Percentiles rank a stretch among this genome's conserved stretches.
Conservation (phyloP, 2,888 invertebrate genomes). For the Pegoplata infirma region DNA sequence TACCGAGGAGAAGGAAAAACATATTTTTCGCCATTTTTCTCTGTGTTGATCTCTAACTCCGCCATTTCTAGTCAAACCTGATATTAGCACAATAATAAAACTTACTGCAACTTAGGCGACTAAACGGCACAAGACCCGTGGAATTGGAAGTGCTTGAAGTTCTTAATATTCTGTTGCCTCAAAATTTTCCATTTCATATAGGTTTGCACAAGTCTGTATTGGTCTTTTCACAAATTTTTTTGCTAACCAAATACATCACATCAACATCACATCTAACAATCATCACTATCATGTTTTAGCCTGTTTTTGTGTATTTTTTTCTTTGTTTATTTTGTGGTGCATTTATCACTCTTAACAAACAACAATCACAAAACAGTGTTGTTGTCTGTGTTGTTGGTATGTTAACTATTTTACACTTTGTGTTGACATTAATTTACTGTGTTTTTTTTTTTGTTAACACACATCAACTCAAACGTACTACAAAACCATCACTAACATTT, state of each 20-base stretch:
- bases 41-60: no score
- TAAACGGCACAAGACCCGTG: no score
- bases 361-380: slow-evolving; percentile 7
- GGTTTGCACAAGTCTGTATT: background rate
- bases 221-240: background rate
- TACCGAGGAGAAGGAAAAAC: no score
- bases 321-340: slow-evolving; percentile 72
- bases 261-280: slow-evolving; percentile 51
- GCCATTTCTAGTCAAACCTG: no score
- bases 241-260: slow-evolving; percentile 44
- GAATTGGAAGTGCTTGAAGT: no score
- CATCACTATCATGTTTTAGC: slow-evolving; percentile 72
- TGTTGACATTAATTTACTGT: slow-evolving; percentile 56
- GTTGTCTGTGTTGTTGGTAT: slow-evolving; percentile 37
- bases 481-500: background rate
- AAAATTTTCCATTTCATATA: background rate
- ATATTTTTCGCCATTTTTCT: no score
- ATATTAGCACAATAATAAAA: no score
- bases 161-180: no score
- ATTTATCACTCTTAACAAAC: slow-evolving; percentile 70
- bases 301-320: slow-evolving; percentile 34
- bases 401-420: slow-evolving; percentile 60
- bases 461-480: background rate
- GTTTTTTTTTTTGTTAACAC: background rate
- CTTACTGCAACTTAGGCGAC: no score